These are phyloP conservation scores for Passer montanus DNA, from an alignment of 2,113 vertebrate species.

Conservation along the genomic window DNA sequence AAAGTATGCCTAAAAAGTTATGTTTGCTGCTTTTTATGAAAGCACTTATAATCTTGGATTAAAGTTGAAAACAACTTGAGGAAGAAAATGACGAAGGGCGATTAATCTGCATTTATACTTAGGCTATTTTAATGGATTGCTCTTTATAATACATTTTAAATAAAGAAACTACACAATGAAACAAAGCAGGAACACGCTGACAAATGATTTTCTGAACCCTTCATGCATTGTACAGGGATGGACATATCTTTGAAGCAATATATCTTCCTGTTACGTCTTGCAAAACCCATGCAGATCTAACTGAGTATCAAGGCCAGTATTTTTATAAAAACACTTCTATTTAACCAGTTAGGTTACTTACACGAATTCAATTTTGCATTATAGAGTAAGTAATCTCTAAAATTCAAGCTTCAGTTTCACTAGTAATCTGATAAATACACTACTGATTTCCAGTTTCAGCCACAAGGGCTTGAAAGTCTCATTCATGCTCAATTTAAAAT, in stretches of 20 bases:
- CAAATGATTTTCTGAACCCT: background rate
- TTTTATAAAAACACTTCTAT: background rate
- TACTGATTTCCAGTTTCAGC: background rate
- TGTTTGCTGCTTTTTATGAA: background rate
- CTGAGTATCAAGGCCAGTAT: background rate
- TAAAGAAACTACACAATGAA: background rate
- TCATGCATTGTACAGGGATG: background rate
- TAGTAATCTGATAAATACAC: background rate
- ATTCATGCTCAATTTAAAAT: conserved; percentile 32
- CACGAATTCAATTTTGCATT: background rate
- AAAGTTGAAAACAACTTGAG: background rate
- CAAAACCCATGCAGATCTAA: background rate
- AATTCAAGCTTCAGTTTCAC: background rate
- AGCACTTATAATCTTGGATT: background rate
- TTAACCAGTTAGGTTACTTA: background rate
- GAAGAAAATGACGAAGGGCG: background rate
- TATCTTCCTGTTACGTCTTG: background rate
- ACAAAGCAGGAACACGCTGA: background rate
- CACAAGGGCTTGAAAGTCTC: background rate
- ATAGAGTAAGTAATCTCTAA: background rate
- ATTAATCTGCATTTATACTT: background rate
- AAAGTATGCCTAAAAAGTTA: background rate
- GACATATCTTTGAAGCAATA: background rate
- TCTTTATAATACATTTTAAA: background rate
- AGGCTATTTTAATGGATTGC: background rate